Conservation (phyloP, 2,113 vertebrate species). For the Crocuta crocuta region DNA sequence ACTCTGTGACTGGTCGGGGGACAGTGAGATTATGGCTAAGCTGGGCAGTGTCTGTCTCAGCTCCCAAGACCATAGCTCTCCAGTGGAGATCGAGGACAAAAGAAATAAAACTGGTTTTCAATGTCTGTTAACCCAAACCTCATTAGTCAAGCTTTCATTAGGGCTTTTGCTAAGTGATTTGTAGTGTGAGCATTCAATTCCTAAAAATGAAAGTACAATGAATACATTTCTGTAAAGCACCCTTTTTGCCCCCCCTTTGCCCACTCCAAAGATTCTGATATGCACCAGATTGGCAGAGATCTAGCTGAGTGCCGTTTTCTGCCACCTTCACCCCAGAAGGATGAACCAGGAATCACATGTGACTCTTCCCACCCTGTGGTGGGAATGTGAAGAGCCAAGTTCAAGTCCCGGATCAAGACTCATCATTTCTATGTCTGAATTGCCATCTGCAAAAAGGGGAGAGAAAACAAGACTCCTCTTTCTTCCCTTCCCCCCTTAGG, state of each 20-base stretch:
- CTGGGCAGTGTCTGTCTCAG: fast-evolving
- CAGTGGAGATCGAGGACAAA: background rate
- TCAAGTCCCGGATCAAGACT: background rate
- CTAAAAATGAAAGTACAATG: background rate
- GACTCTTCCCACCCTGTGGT: background rate
- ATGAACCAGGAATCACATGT: background rate
- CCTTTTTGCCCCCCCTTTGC: background rate
- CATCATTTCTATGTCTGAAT: background rate
- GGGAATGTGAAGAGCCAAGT: background rate
- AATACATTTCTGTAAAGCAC: background rate
- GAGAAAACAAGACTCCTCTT: background rate
- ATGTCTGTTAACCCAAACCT: background rate
- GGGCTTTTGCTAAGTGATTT: background rate
- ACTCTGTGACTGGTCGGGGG: background rate
- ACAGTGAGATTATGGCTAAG: background rate
- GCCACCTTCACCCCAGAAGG: background rate
- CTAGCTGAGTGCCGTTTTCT: background rate
- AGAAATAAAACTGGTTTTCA: background rate
- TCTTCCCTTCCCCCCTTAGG: no score
- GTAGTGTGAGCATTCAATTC: background rate
- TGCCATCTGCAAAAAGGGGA: background rate
- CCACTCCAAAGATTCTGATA: background rate
- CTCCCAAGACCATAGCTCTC: background rate
- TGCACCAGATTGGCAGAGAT: background rate
- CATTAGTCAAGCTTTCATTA: background rate